Evolutionary conservation across 2,888 invertebrate species (phyloP).

Genomic region (Hemistola chrysoprasaria): DNA sequence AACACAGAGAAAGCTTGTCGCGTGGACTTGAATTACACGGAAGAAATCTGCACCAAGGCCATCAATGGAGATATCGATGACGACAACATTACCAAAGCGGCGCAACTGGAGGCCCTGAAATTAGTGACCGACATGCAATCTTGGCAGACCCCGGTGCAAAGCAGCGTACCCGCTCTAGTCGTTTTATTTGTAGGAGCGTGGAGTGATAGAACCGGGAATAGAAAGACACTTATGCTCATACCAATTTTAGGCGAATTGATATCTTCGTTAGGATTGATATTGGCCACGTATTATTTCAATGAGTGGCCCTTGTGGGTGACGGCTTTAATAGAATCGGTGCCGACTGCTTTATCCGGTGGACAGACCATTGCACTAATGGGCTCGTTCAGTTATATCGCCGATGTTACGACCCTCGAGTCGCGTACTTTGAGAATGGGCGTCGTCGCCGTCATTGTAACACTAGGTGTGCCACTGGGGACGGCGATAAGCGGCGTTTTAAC

Average conservation of each 20-base stretch:
- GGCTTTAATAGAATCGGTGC: constrained; percentile 77
- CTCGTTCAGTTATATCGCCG: constrained; percentile 83
- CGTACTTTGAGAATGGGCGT: constrained; percentile 84
- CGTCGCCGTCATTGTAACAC: constrained; percentile 76
- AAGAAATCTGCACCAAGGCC: constrained; percentile 71
- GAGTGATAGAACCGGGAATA: constrained; percentile 82
- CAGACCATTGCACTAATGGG: constrained; percentile 80
- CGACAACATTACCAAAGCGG: constrained; percentile 54
- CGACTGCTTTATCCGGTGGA: constrained; percentile 82
- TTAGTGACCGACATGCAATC: constrained; percentile 77
- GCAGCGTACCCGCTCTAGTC: constrained; percentile 78
- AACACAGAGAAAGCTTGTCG: constrained; percentile 82
- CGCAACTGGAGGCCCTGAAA: constrained; percentile 60
- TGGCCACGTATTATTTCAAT: constrained; percentile 79
- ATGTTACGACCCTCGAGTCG: constrained; percentile 80
- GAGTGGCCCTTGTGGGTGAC: constrained; percentile 80
- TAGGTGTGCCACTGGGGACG: constrained; percentile 75
- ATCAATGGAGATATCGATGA: constrained; percentile 47
- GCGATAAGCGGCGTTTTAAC: constrained; percentile 77
- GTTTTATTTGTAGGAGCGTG: constrained; percentile 83
- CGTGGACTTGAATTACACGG: constrained; percentile 71
- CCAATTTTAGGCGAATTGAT: constrained; percentile 81
- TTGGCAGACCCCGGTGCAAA: constrained; percentile 80
- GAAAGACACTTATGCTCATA: constrained; percentile 80
- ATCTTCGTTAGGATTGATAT: constrained; percentile 70